Evolutionary conservation across 35 echinoderm and acorn worm species (phyloP), one percentile per base, ranked within the genome.

Genomic region (Nesometra sesokonis): DNA sequence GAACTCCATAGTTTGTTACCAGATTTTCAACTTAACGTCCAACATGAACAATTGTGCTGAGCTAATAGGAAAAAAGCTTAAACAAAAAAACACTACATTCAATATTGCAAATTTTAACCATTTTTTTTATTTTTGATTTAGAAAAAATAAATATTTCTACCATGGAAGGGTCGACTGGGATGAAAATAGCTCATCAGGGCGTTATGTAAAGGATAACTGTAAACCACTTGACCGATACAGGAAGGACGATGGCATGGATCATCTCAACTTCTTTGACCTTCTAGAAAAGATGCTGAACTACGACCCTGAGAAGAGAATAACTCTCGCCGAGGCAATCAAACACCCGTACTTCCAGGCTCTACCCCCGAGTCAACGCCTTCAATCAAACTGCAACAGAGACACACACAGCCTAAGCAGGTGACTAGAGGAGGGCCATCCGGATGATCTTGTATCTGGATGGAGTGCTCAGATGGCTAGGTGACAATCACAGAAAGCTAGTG

Each of bases 171-270:
- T 99, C 0, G 90, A 94, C 35, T 94, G 92, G 96, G 88, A 94
- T 30, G 39, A 39, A 21, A 88, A 94, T 23, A 94, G 93, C 78
- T 99, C 96, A 0, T 93, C 96, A 11, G 96, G 96, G 35, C 87
- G 96, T 9, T 99, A 94, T 46, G 96, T 99, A 36, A 82, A 89
- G 35, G 96, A 99, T 76, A 99, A 99, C 88, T 99, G 96, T 88
- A 90, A 89, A 30, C 88, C 89, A 0, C 47, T 99, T 0, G 67
- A 57, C 34, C 39, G 87, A 17, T 99, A 94, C 82, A 81, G 52
- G 32, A 82, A 37, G 0, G 33, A 76, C 15, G 77, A 88, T 32
- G 47, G 32, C 23, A 83, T 46, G 8, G 92, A 99, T 36, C 92
- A 94, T 35, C 76, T 29, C 13, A 33, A 84, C 78, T 81, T 99